Percentiles rank a stretch among this genome's conserved stretches.
Conservation (phyloP, 2,113 vertebrate genomes). For the Microcebus murinus region DNA sequence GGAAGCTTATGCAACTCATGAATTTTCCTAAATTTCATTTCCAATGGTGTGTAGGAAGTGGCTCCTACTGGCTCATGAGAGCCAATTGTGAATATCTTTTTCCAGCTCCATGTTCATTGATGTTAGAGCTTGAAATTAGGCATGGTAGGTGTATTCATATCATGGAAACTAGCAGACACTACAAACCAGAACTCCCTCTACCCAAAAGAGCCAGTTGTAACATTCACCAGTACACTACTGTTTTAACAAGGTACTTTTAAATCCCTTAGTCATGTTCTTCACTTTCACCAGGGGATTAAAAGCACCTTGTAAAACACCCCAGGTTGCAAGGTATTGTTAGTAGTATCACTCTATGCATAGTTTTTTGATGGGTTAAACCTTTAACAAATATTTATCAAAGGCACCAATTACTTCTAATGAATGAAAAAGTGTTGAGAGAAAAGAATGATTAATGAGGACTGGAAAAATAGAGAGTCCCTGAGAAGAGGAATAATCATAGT, state of each 20-base stretch:
- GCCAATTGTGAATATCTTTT: not conserved
- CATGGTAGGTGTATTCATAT: not conserved
- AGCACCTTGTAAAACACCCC: not conserved
- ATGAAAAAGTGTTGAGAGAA: not conserved
- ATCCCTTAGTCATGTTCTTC: no score
- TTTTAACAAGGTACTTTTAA: not conserved
- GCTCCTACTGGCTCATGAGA: not conserved
- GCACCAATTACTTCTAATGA: not conserved
- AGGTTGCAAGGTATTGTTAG: not conserved
- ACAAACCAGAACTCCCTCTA: not conserved
- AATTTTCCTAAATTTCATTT: constrained; percentile 44
- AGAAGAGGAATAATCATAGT: not conserved
- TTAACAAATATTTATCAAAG: constrained; percentile 33
- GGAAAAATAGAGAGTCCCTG: not conserved
- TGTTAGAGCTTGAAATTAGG: not conserved
- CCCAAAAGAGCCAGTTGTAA: not conserved
- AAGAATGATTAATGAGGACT: not conserved
- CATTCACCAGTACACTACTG: not conserved
- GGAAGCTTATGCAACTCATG: not conserved
- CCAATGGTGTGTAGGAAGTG: not conserved
- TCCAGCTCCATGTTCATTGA: not conserved
- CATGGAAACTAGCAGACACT: not conserved
- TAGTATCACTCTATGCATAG: not conserved
- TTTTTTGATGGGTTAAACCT: not conserved
- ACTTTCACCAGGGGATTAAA: not conserved